Conservation (phyloP, 1,140 invertebrate genomes). For the Drosophila pallidifrons region DNA sequence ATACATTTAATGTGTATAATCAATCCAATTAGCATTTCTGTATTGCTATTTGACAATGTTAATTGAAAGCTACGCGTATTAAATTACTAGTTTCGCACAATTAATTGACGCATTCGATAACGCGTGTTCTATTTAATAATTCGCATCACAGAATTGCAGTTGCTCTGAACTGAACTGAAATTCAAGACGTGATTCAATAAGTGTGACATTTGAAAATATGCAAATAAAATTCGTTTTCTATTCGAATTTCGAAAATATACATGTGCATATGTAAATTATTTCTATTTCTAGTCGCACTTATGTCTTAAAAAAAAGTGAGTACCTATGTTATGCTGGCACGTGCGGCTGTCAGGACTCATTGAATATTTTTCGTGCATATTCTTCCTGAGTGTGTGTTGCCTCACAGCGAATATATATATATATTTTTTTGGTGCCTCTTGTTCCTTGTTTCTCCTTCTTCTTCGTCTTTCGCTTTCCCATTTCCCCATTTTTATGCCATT, state of each 20-base stretch:
- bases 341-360: conserved; percentile 36
- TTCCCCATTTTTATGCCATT: neutral
- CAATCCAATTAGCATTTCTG: conserved; percentile 33
- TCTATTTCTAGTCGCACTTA: conserved; percentile 2
- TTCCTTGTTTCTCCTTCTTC: neutral
- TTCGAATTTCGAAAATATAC: neutral
- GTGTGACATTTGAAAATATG: too few species aligned
- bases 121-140: too few species aligned
- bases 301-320: conserved; percentile 48
- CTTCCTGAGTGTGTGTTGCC: neutral
- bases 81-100: neutral
- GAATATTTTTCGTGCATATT: conserved; percentile 46
- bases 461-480: too few species aligned
- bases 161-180: too few species aligned
- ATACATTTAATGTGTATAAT: conserved; percentile 1
- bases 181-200: too few species aligned
- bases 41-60: neutral
- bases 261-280: conserved; percentile 7
- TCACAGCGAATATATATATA: conserved; percentile 9
- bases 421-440: conserved; percentile 10
- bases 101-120: too few species aligned
- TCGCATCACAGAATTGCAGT: too few species aligned
- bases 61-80: neutral
- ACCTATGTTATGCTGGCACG: conserved; percentile 40
- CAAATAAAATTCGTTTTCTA: too few species aligned